These are phyloP conservation scores for Cryptoprocta ferox DNA, from an alignment of 2,797 vertebrate genomes.

Conservation along the genomic window DNA sequence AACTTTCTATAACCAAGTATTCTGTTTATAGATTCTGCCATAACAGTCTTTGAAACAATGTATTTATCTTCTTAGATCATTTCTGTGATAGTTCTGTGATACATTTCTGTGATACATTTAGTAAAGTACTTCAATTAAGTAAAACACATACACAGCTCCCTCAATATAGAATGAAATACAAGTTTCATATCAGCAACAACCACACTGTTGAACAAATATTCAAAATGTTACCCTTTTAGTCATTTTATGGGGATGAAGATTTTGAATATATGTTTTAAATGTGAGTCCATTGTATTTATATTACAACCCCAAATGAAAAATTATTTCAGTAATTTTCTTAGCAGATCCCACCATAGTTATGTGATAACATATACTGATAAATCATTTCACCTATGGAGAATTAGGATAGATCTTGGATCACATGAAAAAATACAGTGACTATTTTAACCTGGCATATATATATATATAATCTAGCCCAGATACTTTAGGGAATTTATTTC, in stretches of 20 bases:
- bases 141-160: not conserved
- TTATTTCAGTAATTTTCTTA: not conserved
- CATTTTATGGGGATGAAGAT: not conserved
- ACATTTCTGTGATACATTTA: constrained; percentile 13
- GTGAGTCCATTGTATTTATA: not conserved
- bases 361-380: constrained; percentile 12
- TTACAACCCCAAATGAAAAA: not conserved
- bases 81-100: not conserved
- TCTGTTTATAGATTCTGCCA: not conserved
- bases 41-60: not conserved
- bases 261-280: not conserved
- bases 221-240: constrained; percentile 51
- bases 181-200: not conserved
- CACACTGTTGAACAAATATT: constrained; percentile 43
- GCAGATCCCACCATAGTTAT: not conserved
- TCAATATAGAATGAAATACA: not conserved
- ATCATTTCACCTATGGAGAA: constrained; percentile 19
- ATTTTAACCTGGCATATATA: constrained; percentile 21
- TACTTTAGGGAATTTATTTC: constrained; percentile 13
- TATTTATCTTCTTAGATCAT: not conserved
- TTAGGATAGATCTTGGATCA: not conserved
- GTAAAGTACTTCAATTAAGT: not conserved
- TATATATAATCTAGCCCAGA: not conserved
- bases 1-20: constrained; percentile 28
- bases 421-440: not conserved